Evolutionary conservation across 1,140 invertebrate genomes (phyloP).

Genomic region (Halotydeus destructor): DNA sequence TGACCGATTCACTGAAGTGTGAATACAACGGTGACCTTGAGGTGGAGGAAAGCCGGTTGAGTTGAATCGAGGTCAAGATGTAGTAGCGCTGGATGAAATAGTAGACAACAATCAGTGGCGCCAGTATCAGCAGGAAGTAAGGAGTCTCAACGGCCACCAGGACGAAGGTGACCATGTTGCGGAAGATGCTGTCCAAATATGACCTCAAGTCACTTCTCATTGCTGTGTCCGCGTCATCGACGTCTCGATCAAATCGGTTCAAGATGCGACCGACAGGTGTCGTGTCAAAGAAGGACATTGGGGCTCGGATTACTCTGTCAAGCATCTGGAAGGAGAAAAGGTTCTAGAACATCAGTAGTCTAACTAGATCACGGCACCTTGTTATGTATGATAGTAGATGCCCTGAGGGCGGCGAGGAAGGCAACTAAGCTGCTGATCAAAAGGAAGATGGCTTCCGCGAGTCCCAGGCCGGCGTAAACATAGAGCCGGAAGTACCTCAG

Average conservation of each 20-base stretch:
- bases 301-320: conserved; percentile 35
- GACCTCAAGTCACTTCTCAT: conserved; percentile 30
- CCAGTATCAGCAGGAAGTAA: conserved; percentile 52
- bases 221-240: conserved; percentile 28
- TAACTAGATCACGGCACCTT: too few species aligned
- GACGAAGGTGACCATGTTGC: conserved; percentile 65
- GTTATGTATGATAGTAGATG: conserved; percentile 11
- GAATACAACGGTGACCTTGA: conserved; percentile 33
- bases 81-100: conserved; percentile 34
- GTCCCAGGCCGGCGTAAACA: conserved; percentile 63
- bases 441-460: conserved; percentile 37
- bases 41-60: conserved; percentile 54
- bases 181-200: conserved; percentile 26
- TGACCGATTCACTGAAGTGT: conserved; percentile 33
- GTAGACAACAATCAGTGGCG: conserved; percentile 67
- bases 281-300: conserved; percentile 41
- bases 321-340: too few species aligned
- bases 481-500: conserved; percentile 56
- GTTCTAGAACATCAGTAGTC: too few species aligned
- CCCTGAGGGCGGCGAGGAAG: conserved; percentile 9
- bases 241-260: conserved; percentile 37
- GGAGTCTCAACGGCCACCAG: conserved; percentile 40
- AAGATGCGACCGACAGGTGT: conserved; percentile 46
- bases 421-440: conserved; percentile 3
- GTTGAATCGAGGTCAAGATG: conserved; percentile 65